Base-by-base conservation (phyloP, 2,888 invertebrate species). In the Sarcophaga rosellei region DNA sequence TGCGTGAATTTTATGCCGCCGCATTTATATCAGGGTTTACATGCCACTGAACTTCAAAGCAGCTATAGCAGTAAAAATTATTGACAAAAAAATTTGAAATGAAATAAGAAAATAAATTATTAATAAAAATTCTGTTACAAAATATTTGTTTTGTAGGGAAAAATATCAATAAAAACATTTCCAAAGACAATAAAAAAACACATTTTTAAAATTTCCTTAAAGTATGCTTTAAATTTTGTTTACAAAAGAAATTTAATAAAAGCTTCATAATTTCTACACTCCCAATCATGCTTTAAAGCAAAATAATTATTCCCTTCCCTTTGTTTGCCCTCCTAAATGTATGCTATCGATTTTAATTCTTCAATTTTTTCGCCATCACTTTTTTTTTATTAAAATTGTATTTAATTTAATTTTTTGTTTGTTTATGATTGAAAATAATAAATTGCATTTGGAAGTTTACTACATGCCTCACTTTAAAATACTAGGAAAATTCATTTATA, bases 1-100 rank as follows among this genome's bases (percentile, higher is more conserved):
- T 53, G 53, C 17, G 53, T 53, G 12, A 53, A 53, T 53, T 53
- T 17, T 53, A 15, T 17, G 17, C n/a, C n/a, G 17, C n/a, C 65
- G 11, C 65, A 65, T 17, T 44, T 8, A 35, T 66, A 66, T 44
- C 35, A 35, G 35, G 12, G 4, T 44, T 66, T 66, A 44, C 65
- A 66, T 5, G 17, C 65, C 35, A 66, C 65, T 66, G 65, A 66
- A 66, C 65, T 66, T 66, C 65, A 66, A 66, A 66, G 35, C n/a
- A 66, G n/a, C 35, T 5, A 66, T 0, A 44, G 65, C 44, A 44
- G 53, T 17, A 44, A 66, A 35, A 66, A n/a, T 63, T 35, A n/a
- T n/a, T 66, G 61, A 6, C n/a, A 61, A 21, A 21, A 61, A 21
- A 61, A 20, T 17, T 10, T 4, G 10, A 20, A n/a, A 61, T 17